Conservation (phyloP, 2,113 vertebrate genomes). For the Columbina picui region DNA sequence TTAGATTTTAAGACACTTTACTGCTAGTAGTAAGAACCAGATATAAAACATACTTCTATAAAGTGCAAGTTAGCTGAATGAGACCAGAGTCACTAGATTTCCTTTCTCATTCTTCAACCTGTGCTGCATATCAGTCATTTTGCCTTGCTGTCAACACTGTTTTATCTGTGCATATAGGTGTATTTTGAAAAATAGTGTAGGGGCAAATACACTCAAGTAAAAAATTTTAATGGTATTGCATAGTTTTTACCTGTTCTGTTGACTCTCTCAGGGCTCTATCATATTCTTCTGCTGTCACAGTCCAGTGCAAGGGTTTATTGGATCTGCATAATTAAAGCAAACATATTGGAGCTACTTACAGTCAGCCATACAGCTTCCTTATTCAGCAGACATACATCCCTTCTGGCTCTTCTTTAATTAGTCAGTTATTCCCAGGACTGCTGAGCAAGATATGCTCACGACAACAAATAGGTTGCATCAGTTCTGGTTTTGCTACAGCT, state of each 20-base stretch:
- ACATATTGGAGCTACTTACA: not conserved
- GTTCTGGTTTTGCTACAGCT: not conserved
- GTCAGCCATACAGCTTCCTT: not conserved
- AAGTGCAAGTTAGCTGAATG: not conserved
- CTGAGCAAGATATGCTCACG: constrained; percentile 10
- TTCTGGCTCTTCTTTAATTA: constrained; percentile 28
- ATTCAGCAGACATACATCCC: not conserved
- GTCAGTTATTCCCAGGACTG: constrained; percentile 13
- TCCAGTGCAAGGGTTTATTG: not conserved
- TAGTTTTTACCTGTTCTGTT: constrained; percentile 1
- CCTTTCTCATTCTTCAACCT: not conserved
- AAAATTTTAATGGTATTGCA: not conserved
- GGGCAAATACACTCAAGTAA: not conserved
- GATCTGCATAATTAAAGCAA: not conserved
- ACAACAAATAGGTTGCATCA: not conserved
- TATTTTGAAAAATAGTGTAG: not conserved
- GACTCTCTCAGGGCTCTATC: not conserved
- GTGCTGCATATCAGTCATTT: not conserved
- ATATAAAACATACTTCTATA: not conserved
- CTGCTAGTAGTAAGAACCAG: not conserved
- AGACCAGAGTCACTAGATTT: not conserved
- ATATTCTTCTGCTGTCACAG: not conserved
- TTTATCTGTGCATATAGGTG: not conserved
- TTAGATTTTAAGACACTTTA: constrained; percentile 13
- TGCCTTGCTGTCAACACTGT: not conserved